Percentiles rank a stretch among this genome's conserved stretches.
These are phyloP conservation scores for Dryocosmus kuriphilus DNA, from an alignment of 2,888 invertebrate genomes.

Conservation along the genomic window DNA sequence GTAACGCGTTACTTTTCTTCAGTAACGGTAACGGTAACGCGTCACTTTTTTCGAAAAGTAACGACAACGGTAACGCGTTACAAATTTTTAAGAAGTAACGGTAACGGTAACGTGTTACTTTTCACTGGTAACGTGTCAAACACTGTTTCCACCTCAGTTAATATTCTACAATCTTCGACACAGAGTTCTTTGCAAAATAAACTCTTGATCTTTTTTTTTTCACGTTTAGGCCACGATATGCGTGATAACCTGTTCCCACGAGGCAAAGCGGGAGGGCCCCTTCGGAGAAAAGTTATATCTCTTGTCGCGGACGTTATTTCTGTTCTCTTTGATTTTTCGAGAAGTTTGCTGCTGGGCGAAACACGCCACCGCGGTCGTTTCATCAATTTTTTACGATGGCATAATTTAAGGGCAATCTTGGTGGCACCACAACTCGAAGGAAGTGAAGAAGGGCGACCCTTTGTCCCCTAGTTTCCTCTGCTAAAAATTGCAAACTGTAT, in stretches of 20 bases:
- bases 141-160: too few species aligned
- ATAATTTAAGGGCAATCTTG: constrained; percentile 62
- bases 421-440: neutral
- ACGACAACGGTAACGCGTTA: too few species aligned
- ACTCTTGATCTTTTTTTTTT: too few species aligned
- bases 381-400: constrained; percentile 65
- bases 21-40: too few species aligned
- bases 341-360: constrained; percentile 56
- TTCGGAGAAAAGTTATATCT: constrained; percentile 52
- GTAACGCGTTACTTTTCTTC: too few species aligned
- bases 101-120: too few species aligned
- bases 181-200: too few species aligned
- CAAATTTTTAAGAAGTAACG: too few species aligned
- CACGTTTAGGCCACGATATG: neutral
- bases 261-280: neutral
- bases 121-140: too few species aligned
- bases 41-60: too few species aligned
- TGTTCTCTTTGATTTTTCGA: constrained; percentile 62
- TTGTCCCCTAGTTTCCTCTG: neutral
- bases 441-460: constrained; percentile 5
- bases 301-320: constrained; percentile 55
- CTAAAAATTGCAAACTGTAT: neutral
- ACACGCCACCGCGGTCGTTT: constrained; percentile 52
- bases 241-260: neutral
- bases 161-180: too few species aligned